phyloP scores from a whole-genome alignment of 2,888 invertebrate genomes.

The Drosophila subquinaria region DNA sequence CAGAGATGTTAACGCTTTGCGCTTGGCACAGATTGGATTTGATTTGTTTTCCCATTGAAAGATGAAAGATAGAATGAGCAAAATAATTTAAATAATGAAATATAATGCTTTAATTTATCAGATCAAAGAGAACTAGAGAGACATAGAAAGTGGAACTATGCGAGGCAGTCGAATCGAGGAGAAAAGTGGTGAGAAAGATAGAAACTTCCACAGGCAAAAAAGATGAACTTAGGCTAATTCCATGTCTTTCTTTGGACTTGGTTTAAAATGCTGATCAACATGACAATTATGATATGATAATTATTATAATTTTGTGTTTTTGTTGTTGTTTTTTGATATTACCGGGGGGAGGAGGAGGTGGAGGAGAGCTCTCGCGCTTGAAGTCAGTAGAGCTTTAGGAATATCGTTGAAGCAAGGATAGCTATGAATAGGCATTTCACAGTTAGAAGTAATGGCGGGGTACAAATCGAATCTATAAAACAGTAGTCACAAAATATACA shows the following conservation, averaged over 20 bases:
- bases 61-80: constrained; percentile 8
- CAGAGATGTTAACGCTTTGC: constrained; percentile 29
- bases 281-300: constrained; percentile 9
- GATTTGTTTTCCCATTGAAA: constrained; percentile 7
- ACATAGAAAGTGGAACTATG: constrained; percentile 1
- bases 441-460: constrained; percentile 74
- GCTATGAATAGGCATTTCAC: constrained; percentile 76
- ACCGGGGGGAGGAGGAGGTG: constrained; percentile 45
- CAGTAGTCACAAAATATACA: constrained; percentile 73
- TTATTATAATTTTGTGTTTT: constrained; percentile 11
- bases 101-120: constrained; percentile 7
- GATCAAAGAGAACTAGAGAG: background rate
- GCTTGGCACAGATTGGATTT: constrained; percentile 51
- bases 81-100: background rate
- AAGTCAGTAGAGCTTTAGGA: constrained; percentile 72
- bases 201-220: constrained; percentile 1
- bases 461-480: constrained; percentile 77
- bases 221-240: constrained; percentile 18
- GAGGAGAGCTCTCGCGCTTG: constrained; percentile 40
- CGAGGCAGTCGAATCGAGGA: constrained; percentile 5
- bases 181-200: background rate
- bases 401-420: constrained; percentile 69
- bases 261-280: background rate
- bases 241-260: background rate
- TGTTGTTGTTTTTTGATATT: constrained; percentile 50